Evolutionary conservation across 2,113 vertebrate genomes (phyloP), one percentile per base, ranked within the genome.

Genomic region (Peromyscus leucopus): DNA sequence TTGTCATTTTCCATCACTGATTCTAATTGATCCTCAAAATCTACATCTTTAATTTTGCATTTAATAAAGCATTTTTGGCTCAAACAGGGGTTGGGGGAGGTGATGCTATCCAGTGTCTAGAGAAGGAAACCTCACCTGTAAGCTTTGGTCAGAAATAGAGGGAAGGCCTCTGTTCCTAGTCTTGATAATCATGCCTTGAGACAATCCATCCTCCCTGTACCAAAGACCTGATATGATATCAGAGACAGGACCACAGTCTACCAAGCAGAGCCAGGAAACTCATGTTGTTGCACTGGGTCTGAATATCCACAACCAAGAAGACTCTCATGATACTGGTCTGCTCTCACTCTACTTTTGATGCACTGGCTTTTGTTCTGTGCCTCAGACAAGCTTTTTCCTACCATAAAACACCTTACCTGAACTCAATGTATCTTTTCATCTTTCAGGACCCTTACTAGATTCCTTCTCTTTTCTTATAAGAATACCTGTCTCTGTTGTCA

Each of bases 1-100:
- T 19, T 95, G 33, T 61, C 67, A 46, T 51, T 89, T 88, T 26
- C 76, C 80, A 78, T 24, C 63, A 28, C 0, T 36, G 13, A 71
- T 86, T 33, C 22, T 36, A 39, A 5, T 33, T 86, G 93, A 96
- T 67, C 61, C 74, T 69, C n/a, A 91, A 90, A 94, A 65, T 79
- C 59, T 87, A 22, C 10, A 31, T 31, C 69, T 91, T 83, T 85
- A 65, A 51, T 48, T 75, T 15, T 59, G 11, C 63, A 28, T 17
- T 46, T 89, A 12, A 48, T 67, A 91, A 65, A 63, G 42, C 10
- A 72, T 0, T 19, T 93, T 90, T 91, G 74, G 21, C 19, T 16
- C 33, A 80, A 42, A n/a, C 13, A 83, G 67, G 72, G 16, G 21
- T 19, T 2, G 19, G 28, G 26, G 57, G 71, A 57, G 65, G 31